Evolutionary conservation across 2,113 vertebrate genomes (phyloP), one percentile per base, ranked within the genome.

Genomic region (Natator depressus): DNA sequence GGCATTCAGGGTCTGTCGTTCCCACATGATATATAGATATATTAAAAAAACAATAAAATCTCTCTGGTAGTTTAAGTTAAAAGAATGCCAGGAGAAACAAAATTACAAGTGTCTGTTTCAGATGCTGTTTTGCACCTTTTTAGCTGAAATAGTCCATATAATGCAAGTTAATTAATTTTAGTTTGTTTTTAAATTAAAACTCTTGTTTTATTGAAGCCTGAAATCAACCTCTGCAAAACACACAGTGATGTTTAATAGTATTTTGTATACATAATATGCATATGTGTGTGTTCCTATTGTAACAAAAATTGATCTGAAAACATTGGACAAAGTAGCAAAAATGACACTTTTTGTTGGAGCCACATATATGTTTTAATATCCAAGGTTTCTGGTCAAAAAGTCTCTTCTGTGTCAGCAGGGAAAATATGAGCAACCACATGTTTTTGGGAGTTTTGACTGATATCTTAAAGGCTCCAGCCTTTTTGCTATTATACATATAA

Each of bases 351-450:
- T 95, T 95, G 80, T 49, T 78, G n/a, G 51, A 91, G 59, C 46
- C 83, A 75, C 6, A 35, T 69, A 8, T 24, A 79, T 81, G 49
- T 69, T 91, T 93, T 91, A 27, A 10, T 72, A 82, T 17, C 69
- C 27, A 93, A 95, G 95, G 76, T 11, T 87, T 89, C 83, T 29
- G 35, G 47, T n/a, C 14, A 62, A 46, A 76, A 76, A 76, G 24
- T 94, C 93, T 31, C 22, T 93, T 93, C 76, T 90, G 11, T 19
- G 12, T 84, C 93, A 96, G 51, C 59, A 89, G 51, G 83, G 82
- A 24, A 94, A 93, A 90, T 76, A 90, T 89, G 53, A 97, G 92
- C 11, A 89, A 86, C 94, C 94, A 31, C 78, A 96, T 94, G 95
- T 90, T 19, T 96, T 90, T 1, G 0, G 51, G 90, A 91, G 55